Evolutionary conservation across 2,113 vertebrate genomes (phyloP), one percentile per base, ranked within the genome.

Genomic region (Calidris pygmaea): DNA sequence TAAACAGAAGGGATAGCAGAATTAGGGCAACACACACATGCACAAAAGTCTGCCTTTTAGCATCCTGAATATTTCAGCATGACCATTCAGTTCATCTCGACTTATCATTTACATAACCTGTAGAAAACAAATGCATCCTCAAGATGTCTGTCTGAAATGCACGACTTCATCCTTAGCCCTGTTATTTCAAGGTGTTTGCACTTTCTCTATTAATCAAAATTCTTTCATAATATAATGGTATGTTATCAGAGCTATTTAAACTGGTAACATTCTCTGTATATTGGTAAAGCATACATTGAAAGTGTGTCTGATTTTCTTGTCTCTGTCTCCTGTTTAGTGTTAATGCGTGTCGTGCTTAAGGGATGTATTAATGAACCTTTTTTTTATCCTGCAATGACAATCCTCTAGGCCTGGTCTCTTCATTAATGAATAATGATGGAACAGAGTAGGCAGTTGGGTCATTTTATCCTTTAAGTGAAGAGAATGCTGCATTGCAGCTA

Each of bases 361-460:
- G 73, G 70, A 80, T 59, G 72, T 50, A 79, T 91, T 95, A 97
- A 95, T 89, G 90, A 88, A 85, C 90, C 37, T 58, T 56, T 67
- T 66, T 60, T 23, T 67, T 12, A 59, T 56, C 43, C 73, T 94
- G 95, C 94, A 94, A 78, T 76, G 86, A 55, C 68, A 95, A 76
- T 97, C 79, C 91, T 95, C 59, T 3, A 30, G 96, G 96, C 84
- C 95, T 34, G 9, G 84, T 35, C 70, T 70, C 76, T 87, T 93
- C 95, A 95, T 95, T 62, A 95, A 96, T 95, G 93, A 96, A 12
- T 97, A 95, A 97, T 96, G 92, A 97, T 86, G 96, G 84, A 97
- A 94, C 94, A 84, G 89, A 90, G 89, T 32, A 95, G 94, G 82
- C 93, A 77, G 78, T 90, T 94, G 92, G 95, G 95, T 97, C 96